Evolutionary conservation across 64 coral and sea anemone species (phyloP), one percentile per base, ranked within the genome.

Genomic region (Porites lutea): DNA sequence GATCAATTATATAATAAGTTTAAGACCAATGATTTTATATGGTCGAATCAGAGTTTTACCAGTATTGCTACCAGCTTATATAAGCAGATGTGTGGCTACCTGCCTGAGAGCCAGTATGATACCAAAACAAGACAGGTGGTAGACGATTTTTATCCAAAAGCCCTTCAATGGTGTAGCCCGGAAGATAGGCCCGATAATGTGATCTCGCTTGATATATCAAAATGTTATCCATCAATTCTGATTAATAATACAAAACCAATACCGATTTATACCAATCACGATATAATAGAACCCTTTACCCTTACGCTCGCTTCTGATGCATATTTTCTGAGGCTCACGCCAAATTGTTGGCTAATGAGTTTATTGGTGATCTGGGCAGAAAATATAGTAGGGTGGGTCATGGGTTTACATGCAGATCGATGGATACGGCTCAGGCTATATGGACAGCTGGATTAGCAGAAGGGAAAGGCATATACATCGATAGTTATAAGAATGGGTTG

Each of bases 291-390:
- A 71, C 18, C 16, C 6, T 71, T 71, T 71, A 71, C 5, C 19
- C 43, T 4, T 10, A 71, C 22, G 6, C 5, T 8, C 43, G 68
- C 22, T 71, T 11, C 11, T 55, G 11, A 11, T 8, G 85, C 45
- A 61, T 44, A 10, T 22, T 85, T 8, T 11, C 48, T 5, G 79
- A 92, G 19, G 18, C 11, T 2, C 53, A 85, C 2, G 71, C 80
- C 10, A 92, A 85, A 21, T 76, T 2, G 5, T 0, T 92, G 6
- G 79, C 71, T 0, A 92, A 85, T 48, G n/a, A 13, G 13, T 92
- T 86, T 21, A 76, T 85, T 8, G 90, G 90, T 5, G 43, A 77
- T 3, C 16, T 92, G 0, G 90, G 90, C 1, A 44, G 79, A 14
- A 85, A 65, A 85, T 85, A 92, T 6, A 50, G 75, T 22, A 65